Evolutionary conservation across 2,888 invertebrate species (phyloP).

Genomic region (Eugnorisma glareosa): DNA sequence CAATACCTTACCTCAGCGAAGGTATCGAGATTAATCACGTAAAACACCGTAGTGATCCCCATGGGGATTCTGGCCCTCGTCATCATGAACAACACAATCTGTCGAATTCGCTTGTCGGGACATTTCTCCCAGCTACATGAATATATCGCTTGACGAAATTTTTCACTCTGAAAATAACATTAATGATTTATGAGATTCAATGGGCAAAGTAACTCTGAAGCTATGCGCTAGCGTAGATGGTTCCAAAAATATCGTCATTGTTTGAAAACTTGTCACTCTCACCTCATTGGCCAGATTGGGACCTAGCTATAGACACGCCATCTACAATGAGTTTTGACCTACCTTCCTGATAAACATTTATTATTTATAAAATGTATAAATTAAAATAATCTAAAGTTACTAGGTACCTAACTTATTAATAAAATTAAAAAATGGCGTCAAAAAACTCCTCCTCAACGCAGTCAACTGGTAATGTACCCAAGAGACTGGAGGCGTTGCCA

Average conservation of each 20-base stretch:
- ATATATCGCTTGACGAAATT: slow-evolving; percentile 79
- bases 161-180: slow-evolving; percentile 72
- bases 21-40: slow-evolving; percentile 78
- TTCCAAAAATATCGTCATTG: neutral
- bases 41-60: slow-evolving; percentile 79
- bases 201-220: neutral
- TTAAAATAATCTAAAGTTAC: too few relatives aligned
- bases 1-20: slow-evolving; percentile 77
- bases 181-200: neutral
- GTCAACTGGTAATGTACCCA: too few relatives aligned
- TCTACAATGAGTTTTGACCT: neutral
- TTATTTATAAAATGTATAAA: too few relatives aligned
- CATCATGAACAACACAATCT: slow-evolving; percentile 80
- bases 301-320: neutral
- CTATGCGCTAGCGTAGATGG: neutral
- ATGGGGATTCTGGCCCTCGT: slow-evolving; percentile 77
- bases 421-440: too few relatives aligned
- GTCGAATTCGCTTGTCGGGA: slow-evolving; percentile 69
- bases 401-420: too few relatives aligned
- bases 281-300: neutral
- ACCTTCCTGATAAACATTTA: too few relatives aligned
- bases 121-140: slow-evolving; percentile 81
- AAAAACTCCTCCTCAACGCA: too few relatives aligned
- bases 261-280: neutral
- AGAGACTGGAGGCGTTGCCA: too few relatives aligned